Conservation (phyloP, 2,113 vertebrate species). For the Parotia lawesii region DNA sequence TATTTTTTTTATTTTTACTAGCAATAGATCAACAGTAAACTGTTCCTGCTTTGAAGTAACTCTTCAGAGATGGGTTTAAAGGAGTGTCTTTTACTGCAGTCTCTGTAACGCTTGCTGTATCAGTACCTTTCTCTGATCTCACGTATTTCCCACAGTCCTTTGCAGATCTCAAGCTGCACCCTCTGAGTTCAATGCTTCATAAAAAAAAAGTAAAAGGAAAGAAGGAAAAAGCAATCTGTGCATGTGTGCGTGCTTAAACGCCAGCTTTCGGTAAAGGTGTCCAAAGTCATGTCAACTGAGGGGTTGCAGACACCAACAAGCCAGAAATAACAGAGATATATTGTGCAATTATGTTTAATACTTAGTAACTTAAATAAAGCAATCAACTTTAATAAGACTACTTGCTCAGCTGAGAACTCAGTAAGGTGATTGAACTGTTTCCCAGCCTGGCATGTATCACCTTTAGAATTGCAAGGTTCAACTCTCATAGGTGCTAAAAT, state of each 20-base stretch:
- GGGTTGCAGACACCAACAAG: background rate
- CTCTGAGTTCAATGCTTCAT: background rate
- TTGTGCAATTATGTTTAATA: background rate
- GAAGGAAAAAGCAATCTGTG: background rate
- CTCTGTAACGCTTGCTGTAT: background rate
- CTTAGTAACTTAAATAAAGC: background rate
- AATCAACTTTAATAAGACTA: background rate
- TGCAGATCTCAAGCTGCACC: background rate
- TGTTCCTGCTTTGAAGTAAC: background rate
- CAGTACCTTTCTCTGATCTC: background rate
- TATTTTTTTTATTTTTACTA: background rate
- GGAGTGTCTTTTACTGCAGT: background rate
- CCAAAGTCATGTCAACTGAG: background rate
- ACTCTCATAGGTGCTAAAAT: background rate
- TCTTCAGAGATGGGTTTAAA: background rate
- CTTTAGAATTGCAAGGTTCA: background rate
- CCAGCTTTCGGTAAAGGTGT: background rate
- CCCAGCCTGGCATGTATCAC: background rate
- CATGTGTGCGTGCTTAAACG: background rate
- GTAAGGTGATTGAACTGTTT: rapidly evolving
- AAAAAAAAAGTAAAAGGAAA: background rate
- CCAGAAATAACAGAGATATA: background rate
- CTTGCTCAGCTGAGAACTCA: background rate
- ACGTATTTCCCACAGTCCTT: background rate
- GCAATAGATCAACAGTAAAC: background rate